Percentiles rank a stretch among this genome's conserved stretches.
These are phyloP conservation scores for Rhyzopertha dominica DNA, from an alignment of 1,140 invertebrate genomes.

Conservation along the genomic window DNA sequence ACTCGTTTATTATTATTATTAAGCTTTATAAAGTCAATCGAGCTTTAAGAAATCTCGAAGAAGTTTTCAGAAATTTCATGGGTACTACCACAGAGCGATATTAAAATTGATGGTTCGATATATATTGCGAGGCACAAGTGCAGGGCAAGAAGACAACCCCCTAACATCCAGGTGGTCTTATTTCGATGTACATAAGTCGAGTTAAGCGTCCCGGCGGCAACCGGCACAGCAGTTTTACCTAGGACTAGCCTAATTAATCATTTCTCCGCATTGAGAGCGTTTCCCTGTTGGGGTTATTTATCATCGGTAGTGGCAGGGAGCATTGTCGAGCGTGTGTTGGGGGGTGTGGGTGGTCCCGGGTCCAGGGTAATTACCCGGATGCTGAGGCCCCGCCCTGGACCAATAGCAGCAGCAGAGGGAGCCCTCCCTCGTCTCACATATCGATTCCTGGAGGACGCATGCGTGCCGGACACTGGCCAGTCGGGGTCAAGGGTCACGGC, in stretches of 20 bases:
- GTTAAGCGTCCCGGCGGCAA: too few relatives aligned
- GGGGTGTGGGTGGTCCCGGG: constrained; percentile 26
- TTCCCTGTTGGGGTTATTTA: constrained; percentile 41
- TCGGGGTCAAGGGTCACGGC: constrained; percentile 19
- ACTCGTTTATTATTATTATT: too few relatives aligned
- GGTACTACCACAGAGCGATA: too few relatives aligned
- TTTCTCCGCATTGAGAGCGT: constrained; percentile 43
- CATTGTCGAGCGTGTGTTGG: constrained; percentile 21
- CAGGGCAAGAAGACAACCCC: too few relatives aligned
- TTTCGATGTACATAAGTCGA: too few relatives aligned
- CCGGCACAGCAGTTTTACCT: too few relatives aligned
- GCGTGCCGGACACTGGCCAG: constrained; percentile 35
- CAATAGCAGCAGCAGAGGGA: constrained; percentile 30
- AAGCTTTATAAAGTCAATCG: too few relatives aligned
- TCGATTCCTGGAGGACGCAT: constrained; percentile 27
- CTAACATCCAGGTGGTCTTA: too few relatives aligned
- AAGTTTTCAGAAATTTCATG: too few relatives aligned
- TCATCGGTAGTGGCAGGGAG: constrained; percentile 28
- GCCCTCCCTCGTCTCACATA: constrained; percentile 19
- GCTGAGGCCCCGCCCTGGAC: constrained; percentile 37
- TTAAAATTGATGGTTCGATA: too few relatives aligned
- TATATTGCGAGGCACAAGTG: too few relatives aligned
- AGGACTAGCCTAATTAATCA: constrained; percentile 42
- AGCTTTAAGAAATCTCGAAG: too few relatives aligned
- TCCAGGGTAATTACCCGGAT: constrained; percentile 44